Percentiles rank a stretch among this genome's conserved stretches.
These are phyloP conservation scores for Cochlearius cochlearius DNA, from an alignment of 2,113 vertebrate genomes.

Conservation along the genomic window DNA sequence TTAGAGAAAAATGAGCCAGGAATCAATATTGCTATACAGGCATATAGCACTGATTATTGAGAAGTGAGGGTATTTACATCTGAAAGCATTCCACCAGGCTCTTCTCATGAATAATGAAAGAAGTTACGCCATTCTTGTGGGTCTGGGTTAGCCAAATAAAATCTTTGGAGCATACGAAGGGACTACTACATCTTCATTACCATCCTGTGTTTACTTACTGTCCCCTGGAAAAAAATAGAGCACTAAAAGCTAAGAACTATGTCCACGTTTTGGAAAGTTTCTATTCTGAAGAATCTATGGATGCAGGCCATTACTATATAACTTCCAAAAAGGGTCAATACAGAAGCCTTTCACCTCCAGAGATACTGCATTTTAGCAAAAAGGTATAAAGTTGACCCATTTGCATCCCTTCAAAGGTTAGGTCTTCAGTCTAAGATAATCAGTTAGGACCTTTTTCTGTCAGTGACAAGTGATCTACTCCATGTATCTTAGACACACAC, in stretches of 20 bases:
- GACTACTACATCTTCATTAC: neutral
- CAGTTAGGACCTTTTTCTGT: neutral
- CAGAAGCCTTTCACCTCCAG: neutral
- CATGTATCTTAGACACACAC: neutral
- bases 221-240: neutral
- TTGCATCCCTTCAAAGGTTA: neutral
- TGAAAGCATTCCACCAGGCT: slow-evolving; percentile 32
- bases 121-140: neutral
- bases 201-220: neutral
- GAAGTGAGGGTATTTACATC: slow-evolving; percentile 51
- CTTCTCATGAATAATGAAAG: slow-evolving; percentile 50
- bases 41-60: neutral
- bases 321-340: neutral
- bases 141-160: neutral
- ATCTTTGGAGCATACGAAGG: neutral
- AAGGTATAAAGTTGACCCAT: neutral
- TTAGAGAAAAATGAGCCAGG: neutral
- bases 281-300: neutral
- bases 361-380: neutral
- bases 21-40: slow-evolving; percentile 25
- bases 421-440: neutral
- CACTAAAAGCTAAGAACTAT: neutral
- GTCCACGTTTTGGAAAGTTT: neutral
- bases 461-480: neutral
- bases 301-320: neutral